Evolutionary conservation across 2,113 vertebrate species (phyloP).

Genomic region (Tichodroma muraria): DNA sequence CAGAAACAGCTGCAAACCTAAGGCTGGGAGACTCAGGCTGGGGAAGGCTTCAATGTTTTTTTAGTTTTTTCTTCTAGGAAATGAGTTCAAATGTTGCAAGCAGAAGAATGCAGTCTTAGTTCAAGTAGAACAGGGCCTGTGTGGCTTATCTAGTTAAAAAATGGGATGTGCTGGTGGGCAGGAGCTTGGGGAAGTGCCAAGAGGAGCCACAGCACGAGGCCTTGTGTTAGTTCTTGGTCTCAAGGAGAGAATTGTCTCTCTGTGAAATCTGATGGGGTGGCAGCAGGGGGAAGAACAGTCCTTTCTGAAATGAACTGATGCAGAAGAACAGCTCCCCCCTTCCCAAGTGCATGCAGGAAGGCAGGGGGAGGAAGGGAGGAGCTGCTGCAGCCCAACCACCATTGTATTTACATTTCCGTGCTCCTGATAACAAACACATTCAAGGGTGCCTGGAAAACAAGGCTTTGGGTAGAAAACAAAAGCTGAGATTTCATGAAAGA

Average conservation of each 20-base stretch:
- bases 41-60: fast-evolving
- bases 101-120: background rate
- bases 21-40: background rate
- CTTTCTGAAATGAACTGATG: background rate
- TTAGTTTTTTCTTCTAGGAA: background rate
- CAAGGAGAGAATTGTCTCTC: background rate
- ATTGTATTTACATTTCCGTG: constrained; percentile 52
- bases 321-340: background rate
- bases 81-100: background rate
- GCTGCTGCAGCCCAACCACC: background rate
- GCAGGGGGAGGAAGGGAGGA: constrained; percentile 56
- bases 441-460: background rate
- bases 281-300: background rate
- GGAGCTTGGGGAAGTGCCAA: background rate
- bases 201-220: background rate
- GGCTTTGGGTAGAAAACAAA: background rate
- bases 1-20: background rate
- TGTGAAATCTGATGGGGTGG: background rate
- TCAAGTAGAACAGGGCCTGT: background rate
- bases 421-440: background rate
- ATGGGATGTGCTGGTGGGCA: background rate
- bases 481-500: background rate
- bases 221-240: background rate
- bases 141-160: background rate
- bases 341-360: background rate